Evolutionary conservation across 2,113 vertebrate species (phyloP), one percentile per base, ranked within the genome.

Genomic region (Pionites leucogaster): DNA sequence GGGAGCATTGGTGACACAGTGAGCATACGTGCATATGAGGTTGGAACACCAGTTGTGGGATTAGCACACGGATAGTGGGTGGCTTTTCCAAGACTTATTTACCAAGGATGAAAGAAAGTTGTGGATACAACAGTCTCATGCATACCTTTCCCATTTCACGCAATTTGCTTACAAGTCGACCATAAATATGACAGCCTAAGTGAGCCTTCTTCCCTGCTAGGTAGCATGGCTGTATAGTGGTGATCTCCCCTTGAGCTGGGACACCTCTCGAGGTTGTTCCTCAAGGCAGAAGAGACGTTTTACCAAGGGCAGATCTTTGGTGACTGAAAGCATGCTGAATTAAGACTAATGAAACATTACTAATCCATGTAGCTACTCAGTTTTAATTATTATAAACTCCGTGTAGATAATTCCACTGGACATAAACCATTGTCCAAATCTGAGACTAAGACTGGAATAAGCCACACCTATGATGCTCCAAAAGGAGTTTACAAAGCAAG

Each of bases 61-160:
- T 53, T 41, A 35, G 62, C 22, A 63, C 25, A 31, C 3, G 3
- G 62, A 63, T 10, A 31, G 29, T 0, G 0, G 22, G 27, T 44
- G 37, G 2, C 37, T 82, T 37, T 46, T 53, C 62, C 44, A 60
- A 63, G 33, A 29, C 20, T 33, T 31, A 25, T 67, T 67, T 24
- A 67, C 5, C 20, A 67, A 67, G 31, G 22, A 46, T 23, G 14
- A 68, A n/a, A 46, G 64, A 12, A 46, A n/a, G 31, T 24, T 46
- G 31, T n/a, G 42, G 42, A 16, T n/a, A n/a, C 20, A 46, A 31
- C 20, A 46, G 27, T 17, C 41, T 67, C 31, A 67, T 46, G 42
- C 42, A 11, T 31, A 46, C 42, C 22, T 68, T 46, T 44, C 31
- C 22, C 23, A 33, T 68, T 46, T 16, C 14, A 17, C 9, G 4